Base-by-base conservation (phyloP, 2,113 vertebrate species). In the Corydoras maculifer region DNA sequence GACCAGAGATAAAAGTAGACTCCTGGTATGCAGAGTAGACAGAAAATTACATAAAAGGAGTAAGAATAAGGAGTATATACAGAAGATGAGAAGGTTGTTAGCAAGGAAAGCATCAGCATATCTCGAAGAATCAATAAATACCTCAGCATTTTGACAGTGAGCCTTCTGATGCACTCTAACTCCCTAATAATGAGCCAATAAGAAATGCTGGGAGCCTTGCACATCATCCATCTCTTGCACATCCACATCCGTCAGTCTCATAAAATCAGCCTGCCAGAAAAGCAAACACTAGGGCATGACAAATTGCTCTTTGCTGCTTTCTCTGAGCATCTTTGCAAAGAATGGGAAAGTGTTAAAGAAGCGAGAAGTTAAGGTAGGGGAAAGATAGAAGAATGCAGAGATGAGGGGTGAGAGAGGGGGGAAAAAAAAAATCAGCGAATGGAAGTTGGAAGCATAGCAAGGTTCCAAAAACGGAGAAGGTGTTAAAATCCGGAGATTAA, bases 111-210 rank as follows among this genome's bases (percentile, higher is more conserved):
- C 49, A 49, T 18, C 50, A 57, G 65, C 59, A 54, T 66, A 14
- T 66, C 64, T 9, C 51, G 25, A 59, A 66, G 58, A 62, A 77
- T 73, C 65, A 73, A 73, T 73, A 77, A 69, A 68, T 77, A 73
- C 62, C 51, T 65, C 50, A 29, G 57, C 58, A 1, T 66, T 67
- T 65, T 61, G 71, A 77, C 71, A 69, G 66, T 62, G n/a, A 53
- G 58, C 62, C 30, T 73, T 70, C 62, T 53, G 58, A 66, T 53
- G 50, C 68, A 74, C 73, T 70, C 62, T 61, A 70, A 66, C 57
- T 30, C 51, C 58, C 68, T 54, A 70, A 70, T 74, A 71, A 67
- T 62, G 43, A 78, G 76, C 64, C 71, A 67, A 51, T 70, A 61
- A 58, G 58, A 58, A 73, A 32, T 60, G 57, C 55, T 14, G 31